Evolutionary conservation across 1,140 invertebrate species (phyloP), one percentile per base, ranked within the genome.

Genomic region (Zaprionus africanus): DNA sequence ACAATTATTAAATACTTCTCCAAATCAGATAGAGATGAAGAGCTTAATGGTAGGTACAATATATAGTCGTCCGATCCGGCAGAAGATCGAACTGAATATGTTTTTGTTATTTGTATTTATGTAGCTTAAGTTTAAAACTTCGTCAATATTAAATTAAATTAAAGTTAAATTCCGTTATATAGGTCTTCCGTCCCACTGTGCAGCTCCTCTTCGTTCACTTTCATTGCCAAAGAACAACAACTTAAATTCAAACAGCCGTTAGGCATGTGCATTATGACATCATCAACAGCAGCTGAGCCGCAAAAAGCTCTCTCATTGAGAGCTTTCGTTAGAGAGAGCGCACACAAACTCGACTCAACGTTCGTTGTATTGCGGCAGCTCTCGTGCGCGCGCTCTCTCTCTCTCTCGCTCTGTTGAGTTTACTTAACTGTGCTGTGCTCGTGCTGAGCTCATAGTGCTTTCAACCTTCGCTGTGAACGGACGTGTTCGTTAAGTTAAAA

Each of bases 391-490:
- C 24, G 24, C 54, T 26, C 24, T 64, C 51, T 15, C 72, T 31
- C 41, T 43, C 60, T 53, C 59, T 71, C 22, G 34, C 60, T 53
- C 59, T 71, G 17, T 71, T 56, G 26, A 79, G 77, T 63, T 83
- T 83, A 69, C 81, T 28, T 83, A 15, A 46, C 46, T 31, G 34
- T 17, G 15, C 31, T 66, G 67, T 46, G n/a, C 17, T 15, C 4
- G 15, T 17, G 41, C 36, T 38, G 28, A 22, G 46, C 57, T 82
- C 79, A 85, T 53, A 79, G 58, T 72, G 65, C 65, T 70, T 61
- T 79, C n/a, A 85, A 73, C 76, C 46, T 59, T 86, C 69, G 79
- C 57, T 41, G 58, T 43, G 68, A 64, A 63, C 82, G 79, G 82
- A 82, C 82, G 79, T 76, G 57, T 67, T 70, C 61, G 19, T 57